Percentiles rank a stretch among this genome's conserved stretches.
phyloP scores from a whole-genome alignment of 2,888 invertebrate species.

The Platycheirus albimanus region DNA sequence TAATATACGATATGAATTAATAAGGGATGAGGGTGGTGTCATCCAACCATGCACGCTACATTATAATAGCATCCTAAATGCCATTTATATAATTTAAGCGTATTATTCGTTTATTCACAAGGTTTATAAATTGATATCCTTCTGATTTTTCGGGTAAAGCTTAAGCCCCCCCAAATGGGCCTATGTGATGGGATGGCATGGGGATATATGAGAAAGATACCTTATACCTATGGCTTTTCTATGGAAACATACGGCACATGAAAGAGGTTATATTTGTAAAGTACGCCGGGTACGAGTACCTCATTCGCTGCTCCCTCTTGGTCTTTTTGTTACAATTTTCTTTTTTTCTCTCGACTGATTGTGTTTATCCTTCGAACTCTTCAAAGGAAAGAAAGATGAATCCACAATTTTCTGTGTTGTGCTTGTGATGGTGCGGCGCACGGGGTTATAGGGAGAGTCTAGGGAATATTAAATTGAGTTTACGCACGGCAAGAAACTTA shows the following conservation, averaged over 20 bases:
- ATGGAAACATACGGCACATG: conserved; percentile 22
- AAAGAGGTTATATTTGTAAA: conserved; percentile 35
- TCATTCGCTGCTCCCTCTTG: no score
- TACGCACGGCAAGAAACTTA: conserved; percentile 73
- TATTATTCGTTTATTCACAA: conserved; percentile 68
- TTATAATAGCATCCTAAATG: conserved; percentile 70
- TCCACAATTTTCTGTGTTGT: conserved; percentile 6
- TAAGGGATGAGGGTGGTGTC: conserved; percentile 31
- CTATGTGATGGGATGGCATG: no score
- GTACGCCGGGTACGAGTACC: no score
- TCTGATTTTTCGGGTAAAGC: conserved; percentile 40
- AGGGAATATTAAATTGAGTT: conserved; percentile 70
- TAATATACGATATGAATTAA: conserved; percentile 17
- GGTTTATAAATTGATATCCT: conserved; percentile 71
- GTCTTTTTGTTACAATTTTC: no score
- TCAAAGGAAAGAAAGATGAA: conserved; percentile 24
- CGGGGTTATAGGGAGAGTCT: background rate
- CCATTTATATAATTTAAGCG: conserved; percentile 71
- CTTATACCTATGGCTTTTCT: no score
- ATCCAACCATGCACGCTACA: conserved; percentile 60
- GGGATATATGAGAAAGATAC: no score
- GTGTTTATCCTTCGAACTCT: conserved; percentile 24
- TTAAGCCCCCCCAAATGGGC: background rate
- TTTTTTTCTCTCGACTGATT: conserved; percentile 47
- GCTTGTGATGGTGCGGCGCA: background rate